Base-by-base conservation (phyloP, 2,113 vertebrate genomes). In the Dicentrarchus labrax region DNA sequence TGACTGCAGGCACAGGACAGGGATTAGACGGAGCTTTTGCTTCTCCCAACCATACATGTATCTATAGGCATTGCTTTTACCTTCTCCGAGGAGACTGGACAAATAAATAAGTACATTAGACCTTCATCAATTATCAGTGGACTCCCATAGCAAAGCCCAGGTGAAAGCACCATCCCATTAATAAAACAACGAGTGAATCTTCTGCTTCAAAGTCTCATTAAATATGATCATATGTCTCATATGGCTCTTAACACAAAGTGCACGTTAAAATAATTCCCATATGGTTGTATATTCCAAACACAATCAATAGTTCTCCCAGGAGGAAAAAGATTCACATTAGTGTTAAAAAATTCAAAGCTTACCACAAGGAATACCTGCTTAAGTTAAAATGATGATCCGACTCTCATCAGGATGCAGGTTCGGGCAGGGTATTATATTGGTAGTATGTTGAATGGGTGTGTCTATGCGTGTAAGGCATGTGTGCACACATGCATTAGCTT, bases 81-180 rank as follows among this genome's bases (percentile, higher is more conserved):
- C 22, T 76, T n/a, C 45, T 38, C 41, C 47, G 38, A 9, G 17
- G 48, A 47, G 43, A 48, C 59, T 51, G 75, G 57, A 87, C 76
- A 88, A 88, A 92, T 85, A 88, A 88, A 86, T 84, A 83, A 90
- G 54, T 45, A 80, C 54, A 90, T 89, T 86, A 89, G 69, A 80
- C 85, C 45, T 88, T 82, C 72, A 86, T 90, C 85, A 93, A 81
- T 91, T 80, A 88, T 88, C 84, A 74, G 54, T 70, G 47, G 61
- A 72, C 47, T 86, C 15, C 65, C 22, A 70, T 24, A 65, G 51
- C n/a, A 86, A 81, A 82, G 57, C 72, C 24, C 22, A 69, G 53
- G 68, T 65, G 60, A 82, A 80, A 73, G 83, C 53, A 76, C 56
- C 72, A 39, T 82, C 11, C 71, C 59, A 88, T 93, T 76, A 90